Evolutionary conservation across 2,113 vertebrate species (phyloP), one percentile per base, ranked within the genome.

Genomic region (Dermatemys mawii): DNA sequence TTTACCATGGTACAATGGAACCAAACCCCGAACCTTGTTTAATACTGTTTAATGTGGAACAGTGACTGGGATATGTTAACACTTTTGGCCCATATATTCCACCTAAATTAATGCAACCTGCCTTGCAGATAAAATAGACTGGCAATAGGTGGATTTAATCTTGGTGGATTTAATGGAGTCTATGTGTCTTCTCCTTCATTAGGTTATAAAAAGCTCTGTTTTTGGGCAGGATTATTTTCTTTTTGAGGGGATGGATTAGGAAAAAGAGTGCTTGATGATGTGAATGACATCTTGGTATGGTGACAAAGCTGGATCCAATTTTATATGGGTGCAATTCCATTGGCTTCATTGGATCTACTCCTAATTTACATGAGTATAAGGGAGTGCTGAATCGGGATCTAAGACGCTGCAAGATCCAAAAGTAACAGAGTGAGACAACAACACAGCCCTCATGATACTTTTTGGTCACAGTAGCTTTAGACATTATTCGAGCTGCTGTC

Each of bases 401-500:
- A 86, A 75, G 27, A 75, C 75, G 3, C 21, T 75, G 16, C 73
- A 49, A 63, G 16, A 22, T 44, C 41, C 44, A 17, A 83, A 73
- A 38, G 21, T 21, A 57, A 70, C 67, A 24, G 22, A 57, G 38
- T 70, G 35, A 46, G 70, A 73, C 70, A 73, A 73, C 22, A 13
- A 29, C 21, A 21, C 54, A 89, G 55, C 11, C 2, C 19, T 5
- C 3, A n/a, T 83, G 16, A 14, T 11, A 83, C 14, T 4, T 46
- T 80, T 86, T 44, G 13, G 6, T 32, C 48, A 54, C 7, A 12
- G 51, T 1, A 3, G 75, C 86, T 89, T 70, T 75, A 5, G 41
- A 49, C 19, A 16, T 8, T 19, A 53, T 26, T 38, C 16, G 49
- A 0, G 0, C 46, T 49, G 46, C 46, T 75, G 78, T 44, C 38